Evolutionary conservation across 2,888 invertebrate genomes (phyloP), one percentile per base, ranked within the genome.

Genomic region (Periphyllus acericola): DNA sequence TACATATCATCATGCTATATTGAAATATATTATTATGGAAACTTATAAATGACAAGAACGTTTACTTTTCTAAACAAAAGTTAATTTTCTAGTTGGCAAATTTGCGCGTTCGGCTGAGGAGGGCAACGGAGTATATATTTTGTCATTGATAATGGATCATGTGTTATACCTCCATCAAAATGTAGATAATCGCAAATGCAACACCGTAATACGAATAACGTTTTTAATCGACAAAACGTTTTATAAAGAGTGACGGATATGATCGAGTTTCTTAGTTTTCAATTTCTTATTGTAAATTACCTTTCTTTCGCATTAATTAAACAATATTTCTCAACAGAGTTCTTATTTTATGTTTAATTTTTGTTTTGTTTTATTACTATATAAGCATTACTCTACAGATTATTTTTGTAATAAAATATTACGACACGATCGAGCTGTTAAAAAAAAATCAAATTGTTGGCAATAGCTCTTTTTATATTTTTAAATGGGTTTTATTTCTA

Each of bases 391-490:
- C 36, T 25, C 25, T 74, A 25, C 21, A 6, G 25, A 74, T 34
- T 74, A 74, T 74, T 25, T 74, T 74, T 36, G 36, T 74, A 29
- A 60, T 40, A 36, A 74, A 36, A 40, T 74, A 6, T 74, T 74
- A 36, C 36, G 25, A 74, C 36, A 74, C 36, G 25, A 74, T 74
- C 25, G 40, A 74, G 34, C 25, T 74, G 36, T 74, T 36, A 25
- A 74, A 25, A 34, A 72, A 72, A 60, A 29, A 68, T 71, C 71
- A 32, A 71, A 32, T 71, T 74, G 25, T 74, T 25, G 74, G 36
- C 74, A 74, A 74, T 74, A 40, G 25, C 8, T 36, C 9, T 71
- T 40, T 74, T 74, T 74, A 40, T 74, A 74, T 74, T 74, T 74
- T 74, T 36, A 74, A 74, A 74, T 74, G 19, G 36, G 36, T 74